phyloP scores from a whole-genome alignment of 2,797 vertebrate genomes.

The Protonibea diacanthus region DNA sequence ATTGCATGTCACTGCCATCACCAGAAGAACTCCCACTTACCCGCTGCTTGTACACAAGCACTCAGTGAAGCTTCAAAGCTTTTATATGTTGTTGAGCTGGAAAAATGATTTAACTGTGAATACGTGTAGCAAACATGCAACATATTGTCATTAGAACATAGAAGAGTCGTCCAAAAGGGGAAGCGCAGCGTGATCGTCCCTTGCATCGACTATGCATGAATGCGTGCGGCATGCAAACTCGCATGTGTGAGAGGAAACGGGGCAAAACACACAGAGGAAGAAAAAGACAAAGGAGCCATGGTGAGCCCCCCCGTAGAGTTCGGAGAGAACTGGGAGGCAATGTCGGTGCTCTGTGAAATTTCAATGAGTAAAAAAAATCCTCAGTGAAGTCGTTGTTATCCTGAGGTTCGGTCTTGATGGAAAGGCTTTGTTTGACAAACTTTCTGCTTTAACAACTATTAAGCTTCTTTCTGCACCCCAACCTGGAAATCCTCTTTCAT shows the following conservation, averaged over 20 bases:
- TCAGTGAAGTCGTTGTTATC: constrained; percentile 15
- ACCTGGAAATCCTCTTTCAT: constrained; percentile 27
- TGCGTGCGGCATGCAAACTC: constrained; percentile 19
- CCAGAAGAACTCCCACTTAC: neutral
- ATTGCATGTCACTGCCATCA: constrained; percentile 2
- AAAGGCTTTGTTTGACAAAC: constrained; percentile 43
- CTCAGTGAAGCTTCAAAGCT: constrained; percentile 21
- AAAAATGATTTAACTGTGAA: constrained; percentile 14
- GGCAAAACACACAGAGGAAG: constrained; percentile 14
- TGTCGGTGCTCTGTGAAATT: constrained; percentile 21
- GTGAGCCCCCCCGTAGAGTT: constrained; percentile 28
- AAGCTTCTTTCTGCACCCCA: constrained; percentile 8
- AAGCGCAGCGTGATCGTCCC: constrained; percentile 31
- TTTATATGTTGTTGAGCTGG: neutral
- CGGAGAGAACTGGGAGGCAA: constrained; percentile 26
- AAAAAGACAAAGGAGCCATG: constrained; percentile 46
- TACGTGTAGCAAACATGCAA: constrained; percentile 8
- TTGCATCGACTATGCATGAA: neutral
- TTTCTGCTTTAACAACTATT: constrained; percentile 38
- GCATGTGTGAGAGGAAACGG: neutral
- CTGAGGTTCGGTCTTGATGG: constrained; percentile 34
- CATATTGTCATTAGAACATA: constrained; percentile 26
- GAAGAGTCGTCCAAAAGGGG: constrained; percentile 17
- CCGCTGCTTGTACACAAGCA: neutral
- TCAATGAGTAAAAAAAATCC: constrained; percentile 20